Percentiles rank a stretch among this genome's conserved stretches.
Evolutionary conservation across 2,113 vertebrate species (phyloP).

Genomic region (Scolopax mira): DNA sequence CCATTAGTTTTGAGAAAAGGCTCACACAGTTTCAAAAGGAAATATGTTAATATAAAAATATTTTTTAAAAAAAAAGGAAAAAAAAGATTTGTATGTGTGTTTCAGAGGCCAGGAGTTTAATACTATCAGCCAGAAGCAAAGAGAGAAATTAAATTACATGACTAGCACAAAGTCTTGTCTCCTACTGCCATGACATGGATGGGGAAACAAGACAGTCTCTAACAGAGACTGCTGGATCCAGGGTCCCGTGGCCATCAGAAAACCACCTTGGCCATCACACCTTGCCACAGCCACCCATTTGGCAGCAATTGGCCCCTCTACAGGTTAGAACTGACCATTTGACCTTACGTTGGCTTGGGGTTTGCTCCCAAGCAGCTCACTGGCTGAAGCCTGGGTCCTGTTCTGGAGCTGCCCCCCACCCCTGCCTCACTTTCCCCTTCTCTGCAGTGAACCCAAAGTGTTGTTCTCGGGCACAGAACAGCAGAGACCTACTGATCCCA

Average conservation of each 20-base stretch:
- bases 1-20: conserved; percentile 82
- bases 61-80: not conserved
- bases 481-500: not conserved
- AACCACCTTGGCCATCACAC: fast-evolving
- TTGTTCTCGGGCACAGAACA: not conserved
- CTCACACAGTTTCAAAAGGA: conserved; percentile 77
- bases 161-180: not conserved
- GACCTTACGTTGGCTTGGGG: not conserved
- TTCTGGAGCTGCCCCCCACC: not conserved
- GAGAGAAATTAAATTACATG: conserved; percentile 66
- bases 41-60: conserved; percentile 76
- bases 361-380: not conserved
- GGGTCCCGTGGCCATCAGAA: not conserved
- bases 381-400: not conserved
- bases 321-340: fast-evolving
- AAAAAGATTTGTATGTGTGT: conserved; percentile 39
- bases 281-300: not conserved
- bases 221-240: not conserved
- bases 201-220: not conserved
- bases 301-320: not conserved
- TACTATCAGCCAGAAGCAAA: conserved; percentile 59
- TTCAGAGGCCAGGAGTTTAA: conserved; percentile 59
- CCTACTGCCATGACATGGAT: not conserved
- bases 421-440: not conserved
- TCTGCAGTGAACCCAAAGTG: not conserved